Evolutionary conservation across 1,140 invertebrate species (phyloP).

Genomic region (Drosophila grimshawi): DNA sequence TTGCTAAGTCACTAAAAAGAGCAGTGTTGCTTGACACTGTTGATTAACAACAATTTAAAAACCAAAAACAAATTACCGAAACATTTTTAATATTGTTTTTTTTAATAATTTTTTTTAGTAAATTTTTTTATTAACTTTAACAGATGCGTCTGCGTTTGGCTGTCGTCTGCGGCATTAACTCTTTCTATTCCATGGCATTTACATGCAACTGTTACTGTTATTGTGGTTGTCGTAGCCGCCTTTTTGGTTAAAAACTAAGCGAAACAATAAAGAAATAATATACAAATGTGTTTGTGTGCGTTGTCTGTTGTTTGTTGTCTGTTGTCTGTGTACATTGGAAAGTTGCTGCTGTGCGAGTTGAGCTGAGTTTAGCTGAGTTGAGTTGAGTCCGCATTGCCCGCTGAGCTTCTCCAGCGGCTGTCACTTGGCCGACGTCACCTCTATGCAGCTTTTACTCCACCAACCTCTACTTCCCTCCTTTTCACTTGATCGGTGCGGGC

Average conservation of each 20-base stretch:
- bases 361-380: background rate
- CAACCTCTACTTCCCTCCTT: conserved; percentile 3
- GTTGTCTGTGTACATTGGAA: conserved; percentile 63
- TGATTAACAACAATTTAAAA: no score
- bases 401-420: conserved; percentile 60
- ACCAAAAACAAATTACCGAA: no score
- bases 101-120: no score
- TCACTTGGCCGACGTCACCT: conserved; percentile 56
- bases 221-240: conserved; percentile 7
- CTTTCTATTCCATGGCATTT: conserved; percentile 38
- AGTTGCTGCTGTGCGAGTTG: conserved; percentile 62
- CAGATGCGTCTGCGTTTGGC: background rate
- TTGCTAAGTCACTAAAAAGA: no score
- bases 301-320: conserved; percentile 12
- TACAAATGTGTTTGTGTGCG: conserved; percentile 46
- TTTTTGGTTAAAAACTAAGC: conserved; percentile 46
- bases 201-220: conserved; percentile 43
- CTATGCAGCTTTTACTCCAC: conserved; percentile 22
- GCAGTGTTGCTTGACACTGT: no score
- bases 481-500: conserved; percentile 60
- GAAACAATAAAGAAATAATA: conserved; percentile 77
- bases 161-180: conserved; percentile 32
- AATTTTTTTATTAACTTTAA: background rate
- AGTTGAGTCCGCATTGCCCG: conserved; percentile 39
- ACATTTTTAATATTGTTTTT: no score